phyloP scores from a whole-genome alignment of 2,888 invertebrate species.

The Caenorhabditis doughertyi region DNA sequence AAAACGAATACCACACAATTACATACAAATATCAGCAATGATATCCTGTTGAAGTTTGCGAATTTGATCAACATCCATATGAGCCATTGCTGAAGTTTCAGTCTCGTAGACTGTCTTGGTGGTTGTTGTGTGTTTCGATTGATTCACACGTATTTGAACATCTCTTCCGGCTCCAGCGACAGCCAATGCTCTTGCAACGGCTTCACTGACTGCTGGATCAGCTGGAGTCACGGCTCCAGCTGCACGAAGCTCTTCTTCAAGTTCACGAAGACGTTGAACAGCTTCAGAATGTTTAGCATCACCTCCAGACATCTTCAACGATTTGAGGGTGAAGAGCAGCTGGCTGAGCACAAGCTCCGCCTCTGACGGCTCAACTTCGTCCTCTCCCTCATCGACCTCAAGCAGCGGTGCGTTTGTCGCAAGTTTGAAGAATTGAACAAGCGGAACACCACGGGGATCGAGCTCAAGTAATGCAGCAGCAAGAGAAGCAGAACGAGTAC shows the following conservation, averaged over 20 bases:
- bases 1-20: background rate
- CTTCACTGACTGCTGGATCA: slow-evolving; percentile 78
- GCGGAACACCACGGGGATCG: slow-evolving; percentile 71
- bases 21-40: slow-evolving; percentile 78
- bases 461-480: slow-evolving; percentile 72
- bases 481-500: slow-evolving; percentile 72
- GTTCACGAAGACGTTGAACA: slow-evolving; percentile 77
- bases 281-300: slow-evolving; percentile 70
- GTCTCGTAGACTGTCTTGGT: slow-evolving; percentile 82
- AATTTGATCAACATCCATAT: slow-evolving; percentile 76
- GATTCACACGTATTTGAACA: slow-evolving; percentile 81
- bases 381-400: slow-evolving; percentile 67
- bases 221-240: slow-evolving; percentile 78
- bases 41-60: slow-evolving; percentile 80
- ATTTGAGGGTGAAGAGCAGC: slow-evolving; percentile 69
- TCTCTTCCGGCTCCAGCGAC: slow-evolving; percentile 77
- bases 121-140: slow-evolving; percentile 80
- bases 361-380: slow-evolving; percentile 66
- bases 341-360: slow-evolving; percentile 69
- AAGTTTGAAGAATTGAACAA: slow-evolving; percentile 72
- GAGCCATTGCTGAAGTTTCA: slow-evolving; percentile 81
- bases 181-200: slow-evolving; percentile 78
- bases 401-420: slow-evolving; percentile 64
- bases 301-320: slow-evolving; percentile 70
- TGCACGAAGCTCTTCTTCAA: slow-evolving; percentile 78